Conservation (phyloP, 2,888 invertebrate genomes). For the Odontomyia ornata region DNA sequence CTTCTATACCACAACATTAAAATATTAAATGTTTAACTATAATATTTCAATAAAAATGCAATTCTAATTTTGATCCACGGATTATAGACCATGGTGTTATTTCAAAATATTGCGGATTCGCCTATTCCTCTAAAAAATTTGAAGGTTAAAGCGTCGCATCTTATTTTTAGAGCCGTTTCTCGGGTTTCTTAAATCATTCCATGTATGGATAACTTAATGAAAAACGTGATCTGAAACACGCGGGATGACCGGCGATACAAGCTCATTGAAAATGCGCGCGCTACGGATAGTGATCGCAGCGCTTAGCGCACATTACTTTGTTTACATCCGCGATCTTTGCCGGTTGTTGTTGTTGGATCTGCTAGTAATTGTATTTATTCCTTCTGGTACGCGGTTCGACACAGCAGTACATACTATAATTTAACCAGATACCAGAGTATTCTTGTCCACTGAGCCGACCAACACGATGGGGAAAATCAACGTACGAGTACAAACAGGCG, state of each 20-base stretch:
- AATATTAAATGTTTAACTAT: too few species aligned
- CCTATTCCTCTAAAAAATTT: too few species aligned
- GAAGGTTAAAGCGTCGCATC: too few species aligned
- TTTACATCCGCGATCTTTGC: conserved; percentile 23
- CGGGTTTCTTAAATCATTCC: too few species aligned
- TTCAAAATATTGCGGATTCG: too few species aligned
- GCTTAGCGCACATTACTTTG: conserved; percentile 19
- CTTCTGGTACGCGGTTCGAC: not conserved
- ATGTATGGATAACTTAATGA: not conserved
- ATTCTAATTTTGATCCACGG: too few species aligned
- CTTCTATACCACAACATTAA: too few species aligned
- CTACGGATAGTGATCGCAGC: not conserved
- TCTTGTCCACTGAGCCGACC: not conserved
- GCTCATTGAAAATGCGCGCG: conserved; percentile 24
- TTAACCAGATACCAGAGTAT: not conserved
- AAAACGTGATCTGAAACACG: not conserved
- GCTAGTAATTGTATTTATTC: not conserved
- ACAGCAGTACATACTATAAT: conserved; percentile 5
- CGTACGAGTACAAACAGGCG: not conserved
- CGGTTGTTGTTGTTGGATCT: conserved; percentile 2
- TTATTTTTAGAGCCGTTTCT: too few species aligned
- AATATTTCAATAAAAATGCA: too few species aligned
- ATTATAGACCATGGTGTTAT: too few species aligned
- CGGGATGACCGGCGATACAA: not conserved
- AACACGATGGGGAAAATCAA: conserved; percentile 3